Conservation (phyloP, 2,113 vertebrate species). For the Agapornis roseicollis region DNA sequence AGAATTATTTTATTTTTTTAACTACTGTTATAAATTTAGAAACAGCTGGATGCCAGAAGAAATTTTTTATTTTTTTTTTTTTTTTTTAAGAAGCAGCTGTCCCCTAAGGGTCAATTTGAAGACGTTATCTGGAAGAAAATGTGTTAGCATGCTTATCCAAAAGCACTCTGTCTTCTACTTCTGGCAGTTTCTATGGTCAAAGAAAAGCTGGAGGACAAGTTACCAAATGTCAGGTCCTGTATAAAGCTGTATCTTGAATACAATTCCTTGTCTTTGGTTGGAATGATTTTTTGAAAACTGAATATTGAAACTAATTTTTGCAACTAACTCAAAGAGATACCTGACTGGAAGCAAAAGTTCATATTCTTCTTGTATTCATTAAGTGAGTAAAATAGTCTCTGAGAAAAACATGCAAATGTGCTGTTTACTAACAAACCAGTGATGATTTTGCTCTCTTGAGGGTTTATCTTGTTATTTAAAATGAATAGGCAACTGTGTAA, state of each 20-base stretch:
- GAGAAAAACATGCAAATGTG: neutral
- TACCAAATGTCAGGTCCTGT: neutral
- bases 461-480: neutral
- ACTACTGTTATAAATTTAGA: neutral
- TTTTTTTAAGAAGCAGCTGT: neutral
- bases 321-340: neutral
- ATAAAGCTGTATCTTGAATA: neutral
- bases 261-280: neutral
- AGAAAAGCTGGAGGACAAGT: neutral
- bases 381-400: neutral
- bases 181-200: neutral
- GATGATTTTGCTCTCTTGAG: neutral
- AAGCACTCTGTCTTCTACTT: neutral
- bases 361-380: neutral
- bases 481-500: neutral
- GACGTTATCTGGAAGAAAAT: neutral
- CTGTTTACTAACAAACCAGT: neutral
- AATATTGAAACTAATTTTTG: neutral
- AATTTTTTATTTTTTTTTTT: neutral
- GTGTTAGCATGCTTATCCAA: neutral
- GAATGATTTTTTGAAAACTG: neutral
- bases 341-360: neutral
- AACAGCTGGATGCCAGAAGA: neutral
- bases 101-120: neutral
- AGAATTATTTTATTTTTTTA: neutral